Percentiles rank a stretch among this genome's conserved stretches.
Evolutionary conservation across 2,113 vertebrate genomes (phyloP).

Genomic region (Seriola quinqueradiata): DNA sequence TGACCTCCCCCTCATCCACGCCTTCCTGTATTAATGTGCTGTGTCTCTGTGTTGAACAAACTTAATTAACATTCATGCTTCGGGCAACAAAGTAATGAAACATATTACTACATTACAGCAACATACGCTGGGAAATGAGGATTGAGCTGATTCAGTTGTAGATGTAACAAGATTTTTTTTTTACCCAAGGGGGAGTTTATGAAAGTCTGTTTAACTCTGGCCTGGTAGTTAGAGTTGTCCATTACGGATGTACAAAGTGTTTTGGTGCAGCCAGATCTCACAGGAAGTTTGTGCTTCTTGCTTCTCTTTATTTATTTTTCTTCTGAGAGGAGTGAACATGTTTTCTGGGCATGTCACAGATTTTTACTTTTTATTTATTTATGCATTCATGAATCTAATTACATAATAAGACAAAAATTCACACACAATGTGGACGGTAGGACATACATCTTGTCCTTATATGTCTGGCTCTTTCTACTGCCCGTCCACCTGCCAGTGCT

Average conservation of each 20-base stretch:
- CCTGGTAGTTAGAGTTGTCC: not conserved
- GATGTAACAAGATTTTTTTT: conserved; percentile 4
- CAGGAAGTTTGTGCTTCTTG: too few species aligned
- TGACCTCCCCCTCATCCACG: not conserved
- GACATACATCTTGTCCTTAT: too few species aligned
- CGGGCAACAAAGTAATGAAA: conserved; percentile 40
- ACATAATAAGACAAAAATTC: too few species aligned
- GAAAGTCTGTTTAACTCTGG: not conserved
- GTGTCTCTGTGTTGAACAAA: not conserved
- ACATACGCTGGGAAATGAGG: conserved; percentile 4
- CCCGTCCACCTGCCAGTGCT: too few species aligned
- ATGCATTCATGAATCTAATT: too few species aligned
- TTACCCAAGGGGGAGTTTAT: conserved; percentile 5
- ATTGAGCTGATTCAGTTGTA: conserved; percentile 3
- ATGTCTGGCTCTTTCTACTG: too few species aligned
- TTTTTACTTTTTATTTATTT: too few species aligned
- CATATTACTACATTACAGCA: conserved; percentile 3
- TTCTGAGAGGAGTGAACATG: too few species aligned
- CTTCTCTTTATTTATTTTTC: not conserved
- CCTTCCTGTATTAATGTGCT: not conserved
- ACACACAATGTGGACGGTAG: too few species aligned
- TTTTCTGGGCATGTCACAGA: too few species aligned
- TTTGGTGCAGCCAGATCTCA: not conserved
- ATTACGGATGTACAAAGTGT: not conserved
- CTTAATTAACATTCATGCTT: conserved; percentile 4